These are phyloP conservation scores for Charina bottae DNA, from an alignment of 2,113 vertebrate genomes.

Conservation along the genomic window DNA sequence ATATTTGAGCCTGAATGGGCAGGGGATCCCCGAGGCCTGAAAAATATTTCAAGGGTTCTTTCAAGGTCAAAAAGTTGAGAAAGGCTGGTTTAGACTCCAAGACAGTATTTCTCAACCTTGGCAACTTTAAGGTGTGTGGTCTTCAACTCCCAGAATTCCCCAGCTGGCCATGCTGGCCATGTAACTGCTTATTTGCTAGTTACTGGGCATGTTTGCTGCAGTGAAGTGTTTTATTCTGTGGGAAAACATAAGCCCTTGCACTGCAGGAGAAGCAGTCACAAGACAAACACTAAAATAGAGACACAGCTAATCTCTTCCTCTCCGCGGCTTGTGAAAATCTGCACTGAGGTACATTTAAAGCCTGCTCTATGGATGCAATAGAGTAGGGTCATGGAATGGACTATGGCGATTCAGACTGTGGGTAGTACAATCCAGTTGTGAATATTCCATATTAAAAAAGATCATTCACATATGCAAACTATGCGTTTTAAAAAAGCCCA, in stretches of 20 bases:
- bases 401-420: background rate
- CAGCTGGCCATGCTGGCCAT: background rate
- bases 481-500: background rate
- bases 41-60: too few relatives aligned
- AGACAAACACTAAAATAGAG: background rate
- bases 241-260: background rate
- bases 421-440: background rate
- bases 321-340: background rate
- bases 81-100: too few relatives aligned
- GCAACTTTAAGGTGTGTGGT: background rate
- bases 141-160: background rate
- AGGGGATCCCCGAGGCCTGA: too few relatives aligned
- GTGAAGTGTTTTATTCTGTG: background rate
- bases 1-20: too few relatives aligned
- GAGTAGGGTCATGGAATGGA: background rate
- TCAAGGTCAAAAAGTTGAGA: too few relatives aligned
- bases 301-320: background rate
- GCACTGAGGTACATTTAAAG: background rate
- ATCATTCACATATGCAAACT: background rate
- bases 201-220: background rate
- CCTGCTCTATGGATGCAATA: background rate
- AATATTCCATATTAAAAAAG: background rate
- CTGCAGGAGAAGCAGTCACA: background rate
- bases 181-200: background rate
- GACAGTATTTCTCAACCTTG: background rate